phyloP scores from a whole-genome alignment of 2,888 invertebrate species.

The Schizotus pectinicornis region DNA sequence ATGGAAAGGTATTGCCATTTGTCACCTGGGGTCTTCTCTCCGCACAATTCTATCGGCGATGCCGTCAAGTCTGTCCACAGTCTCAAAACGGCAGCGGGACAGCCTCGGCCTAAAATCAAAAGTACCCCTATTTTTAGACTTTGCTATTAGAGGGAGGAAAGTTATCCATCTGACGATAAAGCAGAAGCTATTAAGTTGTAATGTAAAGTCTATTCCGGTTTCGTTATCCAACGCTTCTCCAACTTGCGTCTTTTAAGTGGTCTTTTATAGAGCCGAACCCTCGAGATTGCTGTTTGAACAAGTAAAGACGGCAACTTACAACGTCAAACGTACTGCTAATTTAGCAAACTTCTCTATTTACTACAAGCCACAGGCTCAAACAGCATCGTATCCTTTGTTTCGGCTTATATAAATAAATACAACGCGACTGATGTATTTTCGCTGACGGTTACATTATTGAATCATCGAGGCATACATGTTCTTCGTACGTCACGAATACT shows the following conservation, averaged over 20 bases:
- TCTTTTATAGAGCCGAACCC: constrained; percentile 23
- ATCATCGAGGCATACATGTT: too few species aligned
- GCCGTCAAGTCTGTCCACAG: constrained; percentile 85
- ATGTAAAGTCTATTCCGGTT: constrained; percentile 10
- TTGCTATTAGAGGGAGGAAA: not conserved
- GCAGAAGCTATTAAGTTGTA: constrained; percentile 15
- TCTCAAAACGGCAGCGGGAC: constrained; percentile 88
- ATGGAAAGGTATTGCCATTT: constrained; percentile 87
- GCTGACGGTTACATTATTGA: not conserved
- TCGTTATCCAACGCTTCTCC: constrained; percentile 4
- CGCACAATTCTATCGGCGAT: constrained; percentile 87
- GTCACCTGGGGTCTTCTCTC: constrained; percentile 76
- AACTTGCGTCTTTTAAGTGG: constrained; percentile 26
- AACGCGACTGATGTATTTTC: not conserved
- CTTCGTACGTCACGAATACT: constrained; percentile 44
- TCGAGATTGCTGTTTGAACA: constrained; percentile 24
- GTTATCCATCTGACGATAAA: not conserved
- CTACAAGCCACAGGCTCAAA: constrained; percentile 21
- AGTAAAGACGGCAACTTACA: constrained; percentile 22
- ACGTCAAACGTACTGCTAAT: constrained; percentile 25
- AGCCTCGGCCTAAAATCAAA: constrained; percentile 74
- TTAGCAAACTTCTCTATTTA: constrained; percentile 24
- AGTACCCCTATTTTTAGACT: not conserved
- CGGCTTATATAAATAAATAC: constrained; percentile 14
- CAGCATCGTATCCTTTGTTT: constrained; percentile 18